Evolutionary conservation across 2,888 invertebrate genomes (phyloP), one percentile per base, ranked within the genome.

Genomic region (Drosophila sordidula): DNA sequence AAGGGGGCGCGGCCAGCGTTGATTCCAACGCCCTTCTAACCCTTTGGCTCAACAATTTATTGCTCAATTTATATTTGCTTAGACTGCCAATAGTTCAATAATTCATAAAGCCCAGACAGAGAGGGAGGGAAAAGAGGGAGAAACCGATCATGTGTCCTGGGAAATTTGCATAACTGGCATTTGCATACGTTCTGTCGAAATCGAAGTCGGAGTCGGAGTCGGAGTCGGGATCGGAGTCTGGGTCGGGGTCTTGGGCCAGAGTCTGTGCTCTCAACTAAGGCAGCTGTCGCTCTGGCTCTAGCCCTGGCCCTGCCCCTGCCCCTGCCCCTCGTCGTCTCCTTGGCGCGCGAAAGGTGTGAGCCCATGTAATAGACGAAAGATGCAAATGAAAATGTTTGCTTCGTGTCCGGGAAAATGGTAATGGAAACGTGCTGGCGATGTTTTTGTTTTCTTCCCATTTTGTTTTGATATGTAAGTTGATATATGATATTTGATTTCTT

Each of bases 381-480:
- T 51, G 62, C 39, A 61, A 70, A 67, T 64, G 55, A 26, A 38
- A 70, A 51, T 51, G 42, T 32, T 8, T 8, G 8, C 9, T 29
- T 29, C 9, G 3, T 29, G 2, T 29, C 9, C 29, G 29, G 14
- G 36, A 59, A 54, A 65, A 61, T 57, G 67, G 56, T 26, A 69
- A 61, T 67, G 70, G 64, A 69, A 69, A 65, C 34, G 34, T 11
- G 32, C 29, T 52, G 11, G 29, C 32, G n/a, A 14, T 65, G 75
- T 70, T 71, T 65, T 79, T 87, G 85, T 84, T 87, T 81, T 72
- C 59, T 74, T 65, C 45, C 54, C 75, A 70, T 63, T 62, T 73
- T 84, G 84, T 85, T 85, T 68, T 85, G 85, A 85, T 85, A 71
- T 87, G 86, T 85, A 87, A 85, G 88, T 85, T 85, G 85, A 85